Base-by-base conservation (phyloP, 2,888 invertebrate genomes). In the Trilocha varians region DNA sequence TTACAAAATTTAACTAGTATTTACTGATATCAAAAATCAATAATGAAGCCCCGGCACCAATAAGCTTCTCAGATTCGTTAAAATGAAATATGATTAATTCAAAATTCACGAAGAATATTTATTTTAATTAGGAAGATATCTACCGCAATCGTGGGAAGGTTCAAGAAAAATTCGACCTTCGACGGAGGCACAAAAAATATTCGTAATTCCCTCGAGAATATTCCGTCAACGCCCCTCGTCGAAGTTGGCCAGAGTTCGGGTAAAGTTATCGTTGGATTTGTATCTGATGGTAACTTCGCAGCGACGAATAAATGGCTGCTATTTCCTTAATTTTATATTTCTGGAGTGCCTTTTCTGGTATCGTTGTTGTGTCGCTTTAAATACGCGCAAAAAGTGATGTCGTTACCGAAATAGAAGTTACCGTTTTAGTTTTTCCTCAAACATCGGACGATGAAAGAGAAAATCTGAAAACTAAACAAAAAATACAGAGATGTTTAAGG, bases 191-290 rank as follows among this genome's bases (percentile, higher is more conserved):
- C 18, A 38, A 25, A 38, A 38, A 38, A 38, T 35, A 33, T 42
- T 38, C 41, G 34, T 42, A 42, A 42, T 42, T 38, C 42, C 37
- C 40, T 40, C 34, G 40, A 33, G 39, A 43, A 43, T 40, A 43
- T 39, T 43, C 43, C 40, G 39, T 38, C 43, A 40, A 43, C 43
- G 17, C 40, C 43, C 43, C 18, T 32, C 36, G 43, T 39, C 39
- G 36, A 33, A 34, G 43, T 43, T 40, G 40, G 39, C 37, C 40
- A 32, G 32, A 34, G 39, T 43, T 40, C 36, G 33, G 15, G 36
- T 32, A 36, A 43, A 43, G 40, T 43, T 43, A 40, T 40, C 37
- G 43, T 38, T 38, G 38, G 38, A 34, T 42, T 42, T 38, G 25
- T 38, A 42, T 38, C 42, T 25, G 42, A 42, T 42, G 34, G 33